A percentile compares a stretch with the other conserved stretches of the same genome.
Evolutionary conservation across 2,113 vertebrate genomes (phyloP).

Genomic region (Fulica atra): DNA sequence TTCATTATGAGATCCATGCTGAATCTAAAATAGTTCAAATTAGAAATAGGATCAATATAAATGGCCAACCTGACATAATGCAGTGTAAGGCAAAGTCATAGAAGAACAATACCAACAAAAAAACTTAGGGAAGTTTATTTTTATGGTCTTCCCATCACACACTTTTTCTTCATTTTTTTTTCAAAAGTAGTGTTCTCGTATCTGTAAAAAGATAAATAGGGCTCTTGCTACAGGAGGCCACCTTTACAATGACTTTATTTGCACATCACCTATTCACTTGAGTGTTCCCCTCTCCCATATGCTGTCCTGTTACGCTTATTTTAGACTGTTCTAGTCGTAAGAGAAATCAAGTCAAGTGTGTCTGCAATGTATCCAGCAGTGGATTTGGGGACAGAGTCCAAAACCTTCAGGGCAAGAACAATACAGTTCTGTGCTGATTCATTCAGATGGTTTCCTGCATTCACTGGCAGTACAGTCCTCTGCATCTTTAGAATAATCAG

Average conservation of each 20-base stretch:
- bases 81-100: not conserved
- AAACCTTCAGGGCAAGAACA: not conserved
- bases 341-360: not conserved
- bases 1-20: not conserved
- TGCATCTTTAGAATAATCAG: not conserved
- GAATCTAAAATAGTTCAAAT: not conserved
- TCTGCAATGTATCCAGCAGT: not conserved
- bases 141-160: not conserved
- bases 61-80: not conserved
- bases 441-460: not conserved
- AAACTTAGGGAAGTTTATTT: not conserved
- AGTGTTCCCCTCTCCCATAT: not conserved
- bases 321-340: not conserved
- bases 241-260: not conserved
- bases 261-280: not conserved
- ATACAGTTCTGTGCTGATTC: not conserved
- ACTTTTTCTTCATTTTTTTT: not conserved
- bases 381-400: not conserved
- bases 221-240: not conserved
- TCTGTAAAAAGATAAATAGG: not conserved
- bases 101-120: not conserved
- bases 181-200: not conserved
- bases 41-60: not conserved
- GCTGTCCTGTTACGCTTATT: not conserved
- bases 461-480: not conserved